A percentile compares a stretch with the other conserved stretches of the same genome.
Conservation (phyloP, 2,797 vertebrate species). For the Galagoides demidoff region DNA sequence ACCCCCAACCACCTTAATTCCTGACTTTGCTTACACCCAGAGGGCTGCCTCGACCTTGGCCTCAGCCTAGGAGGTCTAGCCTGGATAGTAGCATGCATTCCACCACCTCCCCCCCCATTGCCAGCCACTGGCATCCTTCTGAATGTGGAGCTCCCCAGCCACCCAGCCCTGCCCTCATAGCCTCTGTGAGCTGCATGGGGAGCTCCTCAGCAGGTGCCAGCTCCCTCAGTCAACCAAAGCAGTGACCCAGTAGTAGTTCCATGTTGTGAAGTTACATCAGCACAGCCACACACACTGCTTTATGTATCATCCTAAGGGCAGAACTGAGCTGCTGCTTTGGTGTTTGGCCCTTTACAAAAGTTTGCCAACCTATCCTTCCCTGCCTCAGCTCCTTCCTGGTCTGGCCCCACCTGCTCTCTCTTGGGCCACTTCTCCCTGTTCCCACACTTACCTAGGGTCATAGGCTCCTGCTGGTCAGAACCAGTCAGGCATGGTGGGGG, state of each 20-base stretch:
- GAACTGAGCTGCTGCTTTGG: neutral
- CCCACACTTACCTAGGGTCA: neutral
- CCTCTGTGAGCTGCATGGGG: neutral
- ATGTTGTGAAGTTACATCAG: too few relatives aligned
- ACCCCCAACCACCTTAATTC: neutral
- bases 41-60: neutral
- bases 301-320: neutral
- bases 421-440: neutral
- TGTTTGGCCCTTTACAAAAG: neutral
- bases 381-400: too few relatives aligned
- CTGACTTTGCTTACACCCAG: neutral
- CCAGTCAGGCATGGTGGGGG: neutral
- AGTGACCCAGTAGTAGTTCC: neutral
- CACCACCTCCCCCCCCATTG: too few relatives aligned
- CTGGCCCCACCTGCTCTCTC: neutral
- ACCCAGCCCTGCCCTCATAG: neutral
- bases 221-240: accelerated
- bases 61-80: neutral
- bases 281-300: neutral
- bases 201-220: neutral
- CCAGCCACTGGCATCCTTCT: neutral
- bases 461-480: neutral
- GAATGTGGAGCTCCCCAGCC: neutral
- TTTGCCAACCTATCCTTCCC: neutral
- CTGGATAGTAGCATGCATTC: neutral